phyloP scores from a whole-genome alignment of 2,888 invertebrate genomes.

The Chrysolina oricalcia region DNA sequence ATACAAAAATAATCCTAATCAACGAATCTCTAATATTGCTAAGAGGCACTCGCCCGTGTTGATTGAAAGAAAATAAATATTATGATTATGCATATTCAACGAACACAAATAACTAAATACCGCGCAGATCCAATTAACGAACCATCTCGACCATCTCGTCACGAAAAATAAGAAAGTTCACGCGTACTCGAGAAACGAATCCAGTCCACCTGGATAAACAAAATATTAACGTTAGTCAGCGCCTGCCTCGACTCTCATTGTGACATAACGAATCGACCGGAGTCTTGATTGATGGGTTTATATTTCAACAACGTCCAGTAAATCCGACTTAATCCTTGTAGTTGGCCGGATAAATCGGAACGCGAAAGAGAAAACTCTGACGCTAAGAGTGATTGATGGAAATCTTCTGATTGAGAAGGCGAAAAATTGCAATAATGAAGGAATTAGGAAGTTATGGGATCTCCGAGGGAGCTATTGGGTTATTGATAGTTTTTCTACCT shows the following conservation, averaged over 20 bases:
- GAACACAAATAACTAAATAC: conserved; percentile 8
- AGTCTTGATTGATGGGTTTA: conserved; percentile 69
- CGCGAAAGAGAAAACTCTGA: conserved; percentile 62
- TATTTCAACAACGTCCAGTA: conserved; percentile 66
- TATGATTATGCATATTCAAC: conserved; percentile 11
- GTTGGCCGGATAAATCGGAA: conserved; percentile 51
- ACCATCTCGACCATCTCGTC: not conserved
- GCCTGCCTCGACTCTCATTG: conserved; percentile 34
- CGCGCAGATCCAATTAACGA: not conserved
- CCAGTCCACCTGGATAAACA: conserved; percentile 22
- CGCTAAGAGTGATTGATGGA: conserved; percentile 72
- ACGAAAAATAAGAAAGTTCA: conserved; percentile 7
- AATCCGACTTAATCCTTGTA: conserved; percentile 65
- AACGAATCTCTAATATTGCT: not conserved
- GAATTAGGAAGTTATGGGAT: conserved; percentile 59
- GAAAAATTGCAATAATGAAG: conserved; percentile 69
- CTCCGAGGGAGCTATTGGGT: not conserved
- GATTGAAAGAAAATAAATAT: not conserved
- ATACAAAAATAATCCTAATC: too few species aligned
- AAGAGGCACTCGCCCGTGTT: not conserved
- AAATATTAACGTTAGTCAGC: conserved; percentile 12
- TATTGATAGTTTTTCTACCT: conserved; percentile 4
- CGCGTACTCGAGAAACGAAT: conserved; percentile 2
- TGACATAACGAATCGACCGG: conserved; percentile 47
- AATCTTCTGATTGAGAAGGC: conserved; percentile 61